Evolutionary conservation across 2,797 vertebrate genomes (phyloP), one percentile per base, ranked within the genome.

Genomic region (Chaunax sp.): DNA sequence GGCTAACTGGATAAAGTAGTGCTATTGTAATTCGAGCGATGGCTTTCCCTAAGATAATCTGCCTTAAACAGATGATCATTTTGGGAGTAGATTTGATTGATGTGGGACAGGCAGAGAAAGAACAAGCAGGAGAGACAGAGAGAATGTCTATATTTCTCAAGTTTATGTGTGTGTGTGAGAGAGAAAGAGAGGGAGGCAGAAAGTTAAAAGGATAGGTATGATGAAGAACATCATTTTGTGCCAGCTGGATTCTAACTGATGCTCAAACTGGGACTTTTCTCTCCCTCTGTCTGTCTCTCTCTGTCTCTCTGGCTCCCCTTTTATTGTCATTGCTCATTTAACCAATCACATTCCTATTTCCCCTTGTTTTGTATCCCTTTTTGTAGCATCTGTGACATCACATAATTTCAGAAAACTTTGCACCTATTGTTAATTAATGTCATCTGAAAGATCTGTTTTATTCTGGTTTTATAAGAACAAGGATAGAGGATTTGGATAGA

Each of bases 21-120:
- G 89, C 87, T 92, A 90, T 93, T 94, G 93, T 93, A 94, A 94
- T 94, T 93, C 87, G 80, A 94, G 93, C 93, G 93, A 93, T 93
- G 92, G 88, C 85, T 93, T 91, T 89, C 82, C 88, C 90, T 91
- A 85, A 92, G 85, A 93, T 94, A 93, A 95, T 93, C 92, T 92
- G 85, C 85, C 87, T 90, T 91, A 88, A 94, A 93, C 92, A 93
- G 93, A 93, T 92, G 91, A 94, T 94, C 88, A 92, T 93, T 93
- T 93, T 90, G 86, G 90, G 88, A 93, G 87, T 87, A 92, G 86
- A 93, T 93, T 90, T 92, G 89, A 94, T 92, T 92, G 92, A 94
- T 94, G 87, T 90, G 86, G 83, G 89, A 84, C 78, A 78, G 68
- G 68, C 75, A 74, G 72, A 57, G 72, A 43, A 80, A 76, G 69